Percentiles rank a stretch among this genome's conserved stretches.
Conservation (phyloP, 2,113 vertebrate species). For the Lophochroa leadbeateri region DNA sequence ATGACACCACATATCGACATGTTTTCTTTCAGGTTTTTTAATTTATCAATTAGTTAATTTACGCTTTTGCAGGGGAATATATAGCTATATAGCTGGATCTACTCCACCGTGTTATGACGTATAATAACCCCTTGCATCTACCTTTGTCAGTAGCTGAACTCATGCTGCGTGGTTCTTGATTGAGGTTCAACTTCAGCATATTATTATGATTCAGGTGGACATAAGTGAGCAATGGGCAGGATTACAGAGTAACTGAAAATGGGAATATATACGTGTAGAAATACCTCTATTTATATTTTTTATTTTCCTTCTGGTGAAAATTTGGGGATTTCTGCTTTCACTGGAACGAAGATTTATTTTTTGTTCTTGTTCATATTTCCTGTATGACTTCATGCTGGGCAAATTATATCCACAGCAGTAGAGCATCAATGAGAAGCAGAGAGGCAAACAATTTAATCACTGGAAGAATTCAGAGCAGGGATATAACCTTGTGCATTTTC, state of each 20-base stretch:
- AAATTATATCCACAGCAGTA: not conserved
- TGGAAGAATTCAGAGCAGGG: not conserved
- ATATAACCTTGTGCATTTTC: not conserved
- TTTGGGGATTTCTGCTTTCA: not conserved
- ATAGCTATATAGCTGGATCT: not conserved
- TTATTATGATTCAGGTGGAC: not conserved
- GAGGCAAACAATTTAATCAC: not conserved
- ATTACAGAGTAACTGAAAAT: not conserved
- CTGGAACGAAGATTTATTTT: not conserved
- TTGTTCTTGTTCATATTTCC: not conserved
- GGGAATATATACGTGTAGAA: not conserved
- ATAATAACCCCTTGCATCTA: not conserved
- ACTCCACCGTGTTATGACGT: not conserved
- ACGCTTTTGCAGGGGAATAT: not conserved
- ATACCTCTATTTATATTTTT: not conserved
- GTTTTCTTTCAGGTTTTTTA: not conserved
- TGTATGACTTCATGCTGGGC: not conserved
- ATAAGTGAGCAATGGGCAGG: not conserved
- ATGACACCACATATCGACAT: not conserved
- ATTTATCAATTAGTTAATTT: slow-evolving; percentile 42
- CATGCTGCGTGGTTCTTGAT: not conserved
- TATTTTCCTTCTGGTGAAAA: not conserved
- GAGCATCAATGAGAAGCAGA: not conserved
- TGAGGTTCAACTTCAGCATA: not conserved
- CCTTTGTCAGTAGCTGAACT: not conserved